Percentiles rank a stretch among this genome's conserved stretches.
phyloP scores from a whole-genome alignment of 2,797 vertebrate genomes.

The Eutrigla gurnardus region DNA sequence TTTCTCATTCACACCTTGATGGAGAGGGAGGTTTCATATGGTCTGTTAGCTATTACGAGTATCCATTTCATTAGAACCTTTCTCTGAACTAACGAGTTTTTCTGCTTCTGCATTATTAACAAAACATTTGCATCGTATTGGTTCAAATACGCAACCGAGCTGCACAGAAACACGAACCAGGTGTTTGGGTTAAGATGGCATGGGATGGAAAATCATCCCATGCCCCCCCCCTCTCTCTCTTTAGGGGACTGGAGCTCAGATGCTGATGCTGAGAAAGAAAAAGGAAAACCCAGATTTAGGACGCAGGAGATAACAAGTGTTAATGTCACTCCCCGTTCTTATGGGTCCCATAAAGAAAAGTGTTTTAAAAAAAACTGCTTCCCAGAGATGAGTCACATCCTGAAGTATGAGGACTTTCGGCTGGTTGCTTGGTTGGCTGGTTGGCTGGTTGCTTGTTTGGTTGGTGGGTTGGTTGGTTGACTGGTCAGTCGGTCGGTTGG shows the following conservation, averaged over 20 bases:
- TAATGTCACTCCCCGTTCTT: conserved; percentile 12
- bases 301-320: conserved; percentile 46
- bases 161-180: neutral
- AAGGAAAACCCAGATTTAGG: conserved; percentile 24
- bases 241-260: neutral
- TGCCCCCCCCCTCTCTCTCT: neutral
- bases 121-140: conserved; percentile 7
- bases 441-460: no score
- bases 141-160: neutral
- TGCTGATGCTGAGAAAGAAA: conserved; percentile 15
- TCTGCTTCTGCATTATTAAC: neutral
- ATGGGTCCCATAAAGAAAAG: neutral
- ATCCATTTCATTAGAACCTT: neutral
- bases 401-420: neutral
- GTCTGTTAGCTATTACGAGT: no score
- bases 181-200: conserved; percentile 20
- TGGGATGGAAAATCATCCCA: conserved; percentile 17
- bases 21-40: neutral
- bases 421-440: no score
- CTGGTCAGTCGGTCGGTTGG: no score
- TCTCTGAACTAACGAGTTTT: neutral
- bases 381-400: neutral
- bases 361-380: neutral
- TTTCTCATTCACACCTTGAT: conserved; percentile 9
- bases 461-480: no score